Evolutionary conservation across 2,888 invertebrate species (phyloP).

Genomic region (Allophyes oxyacanthae): DNA sequence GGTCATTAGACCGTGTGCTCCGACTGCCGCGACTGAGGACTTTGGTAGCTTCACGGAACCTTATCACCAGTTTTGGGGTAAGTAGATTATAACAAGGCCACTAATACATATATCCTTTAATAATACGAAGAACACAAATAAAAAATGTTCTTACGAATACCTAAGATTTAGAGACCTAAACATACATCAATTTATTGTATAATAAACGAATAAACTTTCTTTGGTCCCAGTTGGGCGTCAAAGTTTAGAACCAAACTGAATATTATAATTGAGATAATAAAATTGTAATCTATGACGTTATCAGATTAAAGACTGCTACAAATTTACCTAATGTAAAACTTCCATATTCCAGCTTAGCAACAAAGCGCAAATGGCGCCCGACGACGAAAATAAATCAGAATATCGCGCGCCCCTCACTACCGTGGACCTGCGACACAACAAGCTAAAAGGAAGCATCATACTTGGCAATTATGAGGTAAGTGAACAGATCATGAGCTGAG

Average conservation of each 20-base stretch:
- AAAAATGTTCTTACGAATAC: no score
- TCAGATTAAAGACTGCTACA: no score
- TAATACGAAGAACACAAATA: no score
- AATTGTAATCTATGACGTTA: no score
- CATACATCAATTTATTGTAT: no score
- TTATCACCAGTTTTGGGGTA: constrained; percentile 78
- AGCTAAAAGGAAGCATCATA: constrained; percentile 94
- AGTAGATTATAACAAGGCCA: constrained; percentile 24
- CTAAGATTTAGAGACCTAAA: no score
- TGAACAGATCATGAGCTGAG: constrained; percentile 29
- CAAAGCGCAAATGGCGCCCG: constrained; percentile 73
- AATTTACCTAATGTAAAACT: not conserved
- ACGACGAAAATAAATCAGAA: constrained; percentile 77
- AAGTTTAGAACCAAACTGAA: no score
- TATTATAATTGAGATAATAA: no score
- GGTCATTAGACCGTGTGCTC: constrained; percentile 89
- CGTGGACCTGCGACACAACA: constrained; percentile 93
- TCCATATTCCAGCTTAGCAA: constrained; percentile 66
- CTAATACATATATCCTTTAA: no score
- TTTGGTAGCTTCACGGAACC: constrained; percentile 86
- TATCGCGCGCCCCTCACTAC: constrained; percentile 90
- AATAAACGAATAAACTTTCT: no score
- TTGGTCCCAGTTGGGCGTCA: no score
- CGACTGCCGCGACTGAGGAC: constrained; percentile 90
- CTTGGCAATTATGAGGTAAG: constrained; percentile 95